Evolutionary conservation across 2,888 invertebrate species (phyloP).

Genomic region (Omphaloscelis lunosa): DNA sequence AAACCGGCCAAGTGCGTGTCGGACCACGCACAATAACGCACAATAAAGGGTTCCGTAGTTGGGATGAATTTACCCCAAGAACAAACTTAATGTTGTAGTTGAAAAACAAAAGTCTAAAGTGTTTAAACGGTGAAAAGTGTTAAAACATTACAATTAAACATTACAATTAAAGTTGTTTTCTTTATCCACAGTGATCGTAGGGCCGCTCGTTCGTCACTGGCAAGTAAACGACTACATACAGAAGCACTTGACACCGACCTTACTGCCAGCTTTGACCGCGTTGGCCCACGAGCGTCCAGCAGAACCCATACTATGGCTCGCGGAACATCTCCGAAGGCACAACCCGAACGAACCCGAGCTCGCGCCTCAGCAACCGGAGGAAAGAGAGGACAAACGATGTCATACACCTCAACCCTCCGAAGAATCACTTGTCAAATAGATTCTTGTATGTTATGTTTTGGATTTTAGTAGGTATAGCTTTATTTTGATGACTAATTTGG

Average conservation of each 20-base stretch:
- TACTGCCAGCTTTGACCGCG: constrained; percentile 92
- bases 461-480: background rate
- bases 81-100: no score
- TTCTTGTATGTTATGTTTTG: background rate
- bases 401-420: constrained; percentile 81
- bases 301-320: constrained; percentile 95
- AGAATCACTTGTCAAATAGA: constrained; percentile 68
- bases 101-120: no score
- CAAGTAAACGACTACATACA: constrained; percentile 93
- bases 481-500: background rate
- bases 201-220: constrained; percentile 92
- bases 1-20: no score
- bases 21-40: no score
- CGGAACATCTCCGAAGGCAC: constrained; percentile 93
- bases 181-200: constrained; percentile 92
- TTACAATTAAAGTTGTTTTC: constrained; percentile 18
- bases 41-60: no score
- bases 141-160: background rate
- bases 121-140: no score
- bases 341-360: constrained; percentile 93
- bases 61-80: no score
- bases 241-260: constrained; percentile 92
- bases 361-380: constrained; percentile 73
- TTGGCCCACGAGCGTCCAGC: constrained; percentile 93
- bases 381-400: constrained; percentile 77